A percentile compares a stretch with the other conserved stretches of the same genome.
Evolutionary conservation across 2,888 invertebrate species (phyloP).

Genomic region (Mesochorus sp.): DNA sequence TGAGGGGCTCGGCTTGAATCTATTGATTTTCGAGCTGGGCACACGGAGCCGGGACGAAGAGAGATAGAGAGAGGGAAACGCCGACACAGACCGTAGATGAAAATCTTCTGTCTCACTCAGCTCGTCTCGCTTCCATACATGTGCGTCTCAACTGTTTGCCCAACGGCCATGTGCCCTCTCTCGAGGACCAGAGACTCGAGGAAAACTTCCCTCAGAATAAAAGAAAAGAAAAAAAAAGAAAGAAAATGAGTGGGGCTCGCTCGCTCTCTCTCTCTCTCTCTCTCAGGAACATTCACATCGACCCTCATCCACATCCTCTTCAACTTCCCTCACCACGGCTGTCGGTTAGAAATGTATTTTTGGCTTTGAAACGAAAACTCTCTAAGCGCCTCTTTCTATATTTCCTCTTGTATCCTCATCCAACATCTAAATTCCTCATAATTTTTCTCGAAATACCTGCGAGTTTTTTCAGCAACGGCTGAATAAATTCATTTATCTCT

Average conservation of each 20-base stretch:
- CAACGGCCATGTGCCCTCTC: constrained; percentile 10
- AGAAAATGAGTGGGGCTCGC: background rate
- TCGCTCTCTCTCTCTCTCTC: constrained; percentile 4
- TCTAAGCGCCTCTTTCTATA: no score
- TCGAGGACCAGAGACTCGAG: background rate
- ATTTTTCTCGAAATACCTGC: no score
- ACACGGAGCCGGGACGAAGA: no score
- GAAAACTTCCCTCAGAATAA: constrained; percentile 6
- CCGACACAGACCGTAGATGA: constrained; percentile 11
- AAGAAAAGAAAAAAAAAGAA: background rate
- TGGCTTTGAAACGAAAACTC: constrained; percentile 18
- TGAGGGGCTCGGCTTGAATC: constrained; percentile 56
- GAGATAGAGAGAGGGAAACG: background rate
- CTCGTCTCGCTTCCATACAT: background rate
- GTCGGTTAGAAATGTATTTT: constrained; percentile 32
- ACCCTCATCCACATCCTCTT: background rate
- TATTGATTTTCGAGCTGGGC: constrained; percentile 59
- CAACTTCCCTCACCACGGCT: background rate
- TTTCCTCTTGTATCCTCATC: no score
- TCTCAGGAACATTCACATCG: constrained; percentile 1
- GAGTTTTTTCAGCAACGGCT: no score
- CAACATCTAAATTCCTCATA: no score
- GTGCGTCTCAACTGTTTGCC: background rate
- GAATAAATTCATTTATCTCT: no score
- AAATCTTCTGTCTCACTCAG: constrained; percentile 4